Percentiles rank a stretch among this genome's conserved stretches.
These are phyloP conservation scores for Ammodytes dubius DNA, from an alignment of 2,113 vertebrate genomes.

Conservation along the genomic window DNA sequence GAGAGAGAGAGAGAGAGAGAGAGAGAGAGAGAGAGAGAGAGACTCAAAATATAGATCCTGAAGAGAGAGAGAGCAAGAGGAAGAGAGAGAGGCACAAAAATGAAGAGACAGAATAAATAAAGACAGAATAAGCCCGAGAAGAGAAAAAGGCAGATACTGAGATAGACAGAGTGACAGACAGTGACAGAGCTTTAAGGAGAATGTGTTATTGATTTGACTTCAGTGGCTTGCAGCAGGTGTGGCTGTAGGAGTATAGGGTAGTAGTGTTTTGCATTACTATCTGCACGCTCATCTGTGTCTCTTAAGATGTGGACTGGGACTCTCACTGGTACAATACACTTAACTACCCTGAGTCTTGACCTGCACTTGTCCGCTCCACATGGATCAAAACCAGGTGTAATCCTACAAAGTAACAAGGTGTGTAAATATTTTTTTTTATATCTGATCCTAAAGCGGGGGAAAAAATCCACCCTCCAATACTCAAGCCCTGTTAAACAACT, in stretches of 20 bases:
- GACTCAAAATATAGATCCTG: slow-evolving; percentile 68
- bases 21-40: slow-evolving; percentile 61
- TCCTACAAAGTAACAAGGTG: neutral
- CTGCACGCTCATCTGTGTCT: slow-evolving; percentile 38
- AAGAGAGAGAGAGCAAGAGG: slow-evolving; percentile 58
- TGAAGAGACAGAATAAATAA: slow-evolving; percentile 68
- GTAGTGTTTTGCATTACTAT: slow-evolving; percentile 4
- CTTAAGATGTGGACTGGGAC: slow-evolving; percentile 39
- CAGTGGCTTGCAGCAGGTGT: slow-evolving; percentile 74
- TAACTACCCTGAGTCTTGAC: slow-evolving; percentile 22
- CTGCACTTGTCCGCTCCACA: slow-evolving; percentile 18
- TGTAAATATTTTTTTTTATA: neutral
- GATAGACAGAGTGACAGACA: slow-evolving; percentile 70
- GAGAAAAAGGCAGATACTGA: slow-evolving; percentile 61
- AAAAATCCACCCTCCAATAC: slow-evolving; percentile 41
- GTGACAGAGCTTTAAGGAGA: slow-evolving; percentile 71
- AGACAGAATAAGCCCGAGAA: slow-evolving; percentile 69
- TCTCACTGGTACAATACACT: slow-evolving; percentile 16
- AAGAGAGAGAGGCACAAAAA: slow-evolving; percentile 33
- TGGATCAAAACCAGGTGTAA: slow-evolving; percentile 12
- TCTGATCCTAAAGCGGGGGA: neutral
- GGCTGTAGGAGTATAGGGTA: slow-evolving; percentile 41
- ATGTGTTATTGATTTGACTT: slow-evolving; percentile 75
- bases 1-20: slow-evolving; percentile 62
- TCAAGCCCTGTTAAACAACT: neutral